These are phyloP conservation scores for Salarias fasciatus DNA, from an alignment of 2,797 vertebrate genomes.

Conservation along the genomic window DNA sequence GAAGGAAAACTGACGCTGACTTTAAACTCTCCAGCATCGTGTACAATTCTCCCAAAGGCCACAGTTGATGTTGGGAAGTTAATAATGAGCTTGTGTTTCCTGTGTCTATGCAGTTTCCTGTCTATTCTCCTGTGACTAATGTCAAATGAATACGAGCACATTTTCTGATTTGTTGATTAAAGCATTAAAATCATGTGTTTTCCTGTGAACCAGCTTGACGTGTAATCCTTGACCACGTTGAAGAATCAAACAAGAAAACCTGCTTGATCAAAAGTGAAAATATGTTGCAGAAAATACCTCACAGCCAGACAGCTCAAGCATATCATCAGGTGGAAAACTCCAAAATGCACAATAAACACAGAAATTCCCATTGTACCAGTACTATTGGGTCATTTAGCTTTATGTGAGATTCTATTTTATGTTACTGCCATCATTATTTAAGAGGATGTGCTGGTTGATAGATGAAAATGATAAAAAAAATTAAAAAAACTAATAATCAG, in stretches of 20 bases:
- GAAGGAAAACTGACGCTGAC: background rate
- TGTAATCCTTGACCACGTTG: background rate
- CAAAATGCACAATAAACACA: too few relatives aligned
- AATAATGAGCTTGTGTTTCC: too few relatives aligned
- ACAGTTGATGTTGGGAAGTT: background rate
- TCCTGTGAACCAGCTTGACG: too few relatives aligned
- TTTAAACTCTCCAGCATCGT: background rate
- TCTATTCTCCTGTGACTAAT: background rate
- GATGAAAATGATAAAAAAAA: too few relatives aligned
- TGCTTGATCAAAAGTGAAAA: too few relatives aligned
- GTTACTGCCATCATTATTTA: too few relatives aligned
- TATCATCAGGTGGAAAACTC: background rate
- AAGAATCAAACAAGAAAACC: constrained; percentile 1
- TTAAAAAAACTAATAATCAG: too few relatives aligned
- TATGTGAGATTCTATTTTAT: too few relatives aligned
- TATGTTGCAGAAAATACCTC: background rate
- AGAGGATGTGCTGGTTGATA: too few relatives aligned
- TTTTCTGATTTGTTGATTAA: background rate
- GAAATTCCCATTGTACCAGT: too few relatives aligned
- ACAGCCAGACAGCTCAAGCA: background rate
- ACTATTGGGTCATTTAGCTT: too few relatives aligned
- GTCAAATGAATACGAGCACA: background rate
- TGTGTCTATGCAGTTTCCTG: too few relatives aligned
- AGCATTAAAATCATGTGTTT: background rate
- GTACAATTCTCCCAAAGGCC: background rate